phyloP scores from a whole-genome alignment of 2,888 invertebrate genomes.

The Coleophora deauratella region DNA sequence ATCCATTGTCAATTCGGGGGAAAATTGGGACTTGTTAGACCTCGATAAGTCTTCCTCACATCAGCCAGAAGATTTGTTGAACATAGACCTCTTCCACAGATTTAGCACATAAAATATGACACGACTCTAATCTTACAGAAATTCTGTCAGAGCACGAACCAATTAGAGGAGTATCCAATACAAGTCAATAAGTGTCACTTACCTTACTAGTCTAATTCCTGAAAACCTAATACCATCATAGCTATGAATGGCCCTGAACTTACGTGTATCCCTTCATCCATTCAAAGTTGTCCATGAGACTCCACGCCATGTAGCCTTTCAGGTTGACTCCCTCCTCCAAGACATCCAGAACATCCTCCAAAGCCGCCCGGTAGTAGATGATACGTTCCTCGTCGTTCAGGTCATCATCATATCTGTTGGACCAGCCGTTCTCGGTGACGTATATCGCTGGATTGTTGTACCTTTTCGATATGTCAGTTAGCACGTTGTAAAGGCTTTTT shows the following conservation, averaged over 20 bases:
- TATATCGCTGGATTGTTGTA: conserved; percentile 70
- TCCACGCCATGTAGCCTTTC: conserved; percentile 75
- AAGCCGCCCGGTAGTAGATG: conserved; percentile 49
- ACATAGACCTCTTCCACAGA: no score
- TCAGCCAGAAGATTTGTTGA: no score
- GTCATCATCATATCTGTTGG: conserved; percentile 32
- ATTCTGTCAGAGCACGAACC: no score
- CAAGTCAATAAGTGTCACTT: no score
- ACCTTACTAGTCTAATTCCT: no score
- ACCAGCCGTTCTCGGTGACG: conserved; percentile 77
- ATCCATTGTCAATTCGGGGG: no score
- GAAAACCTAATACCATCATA: no score
- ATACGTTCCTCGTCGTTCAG: conserved; percentile 60
- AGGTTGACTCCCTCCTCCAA: conserved; percentile 60
- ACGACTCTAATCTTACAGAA: no score
- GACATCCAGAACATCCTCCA: conserved; percentile 51
- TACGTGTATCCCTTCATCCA: conserved; percentile 74
- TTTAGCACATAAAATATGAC: no score
- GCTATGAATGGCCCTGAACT: conserved; percentile 29
- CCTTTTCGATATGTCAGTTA: conserved; percentile 58
- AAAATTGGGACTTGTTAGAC: no score
- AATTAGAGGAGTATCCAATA: no score
- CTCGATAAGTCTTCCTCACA: no score
- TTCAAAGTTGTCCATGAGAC: conserved; percentile 78
- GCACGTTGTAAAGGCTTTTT: conserved; percentile 69